A percentile compares a stretch with the other conserved stretches of the same genome.
Conservation (phyloP, 2,113 vertebrate species). For the Ammospiza caudacuta region DNA sequence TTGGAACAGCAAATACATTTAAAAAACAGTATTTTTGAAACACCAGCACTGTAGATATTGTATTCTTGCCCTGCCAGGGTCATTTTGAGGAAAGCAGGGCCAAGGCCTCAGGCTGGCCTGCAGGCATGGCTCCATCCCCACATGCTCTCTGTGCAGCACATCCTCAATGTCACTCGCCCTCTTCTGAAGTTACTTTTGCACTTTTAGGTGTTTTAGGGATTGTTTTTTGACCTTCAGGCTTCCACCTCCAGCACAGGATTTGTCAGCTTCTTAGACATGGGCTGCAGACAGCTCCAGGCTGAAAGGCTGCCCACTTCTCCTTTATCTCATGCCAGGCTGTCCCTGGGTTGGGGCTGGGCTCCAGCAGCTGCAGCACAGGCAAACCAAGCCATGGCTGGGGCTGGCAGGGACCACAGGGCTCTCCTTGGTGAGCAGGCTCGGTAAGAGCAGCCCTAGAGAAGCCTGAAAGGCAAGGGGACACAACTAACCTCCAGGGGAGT, state of each 20-base stretch:
- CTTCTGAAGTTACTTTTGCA: not conserved
- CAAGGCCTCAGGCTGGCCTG: not conserved
- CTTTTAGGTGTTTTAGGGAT: not conserved
- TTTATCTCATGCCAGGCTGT: not conserved
- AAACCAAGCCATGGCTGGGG: rapidly evolving
- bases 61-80: not conserved
- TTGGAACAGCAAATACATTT: not conserved
- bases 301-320: not conserved
- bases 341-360: not conserved
- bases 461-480: not conserved
- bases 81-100: not conserved
- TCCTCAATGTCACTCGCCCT: not conserved
- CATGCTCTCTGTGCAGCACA: rapidly evolving
- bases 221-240: not conserved
- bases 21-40: not conserved
- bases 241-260: not conserved
- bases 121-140: not conserved
- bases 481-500: not conserved
- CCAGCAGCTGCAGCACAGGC: not conserved
- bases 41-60: not conserved
- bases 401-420: not conserved
- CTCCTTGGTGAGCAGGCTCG: not conserved
- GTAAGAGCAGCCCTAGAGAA: rapidly evolving
- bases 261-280: not conserved
- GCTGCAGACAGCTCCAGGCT: not conserved